Evolutionary conservation across 2,888 invertebrate genomes (phyloP).

Genomic region (Galeopsomyia nigrocyanea): DNA sequence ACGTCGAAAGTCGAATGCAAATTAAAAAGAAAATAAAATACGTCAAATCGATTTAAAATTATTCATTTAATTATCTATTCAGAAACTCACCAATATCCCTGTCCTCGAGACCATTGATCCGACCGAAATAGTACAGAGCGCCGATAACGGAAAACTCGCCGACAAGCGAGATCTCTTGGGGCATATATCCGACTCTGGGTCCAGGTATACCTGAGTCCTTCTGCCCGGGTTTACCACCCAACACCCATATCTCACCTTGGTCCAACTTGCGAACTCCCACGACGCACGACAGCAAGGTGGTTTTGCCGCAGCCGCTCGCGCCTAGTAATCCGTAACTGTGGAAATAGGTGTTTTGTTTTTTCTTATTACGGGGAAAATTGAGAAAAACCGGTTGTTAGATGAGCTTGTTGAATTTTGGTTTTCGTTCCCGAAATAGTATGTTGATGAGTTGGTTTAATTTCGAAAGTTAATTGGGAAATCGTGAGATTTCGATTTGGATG

Average conservation of each 20-base stretch:
- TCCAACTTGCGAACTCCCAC: slow-evolving; percentile 83
- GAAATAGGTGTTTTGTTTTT: slow-evolving; percentile 61
- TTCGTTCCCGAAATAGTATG: too few species aligned
- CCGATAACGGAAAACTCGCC: slow-evolving; percentile 86
- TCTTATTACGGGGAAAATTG: too few species aligned
- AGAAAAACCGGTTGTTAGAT: too few species aligned
- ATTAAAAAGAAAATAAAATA: background rate
- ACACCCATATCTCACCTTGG: slow-evolving; percentile 80
- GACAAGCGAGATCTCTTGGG: slow-evolving; percentile 87
- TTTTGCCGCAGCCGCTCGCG: slow-evolving; percentile 92
- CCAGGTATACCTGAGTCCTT: slow-evolving; percentile 79
- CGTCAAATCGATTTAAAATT: too few species aligned
- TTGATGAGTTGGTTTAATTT: too few species aligned
- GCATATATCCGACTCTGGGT: slow-evolving; percentile 88
- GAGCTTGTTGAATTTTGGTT: too few species aligned
- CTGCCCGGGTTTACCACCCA: slow-evolving; percentile 79
- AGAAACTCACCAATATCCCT: slow-evolving; percentile 70
- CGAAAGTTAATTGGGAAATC: too few species aligned
- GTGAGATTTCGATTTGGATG: too few species aligned
- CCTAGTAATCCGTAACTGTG: slow-evolving; percentile 89
- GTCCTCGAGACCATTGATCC: slow-evolving; percentile 83
- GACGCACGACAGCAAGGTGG: slow-evolving; percentile 87
- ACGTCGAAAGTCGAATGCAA: background rate
- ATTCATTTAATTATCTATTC: too few species aligned
- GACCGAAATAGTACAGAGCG: slow-evolving; percentile 88